Conservation (phyloP, 92 coral and sea anemone species). For the Diadumene lineata region DNA sequence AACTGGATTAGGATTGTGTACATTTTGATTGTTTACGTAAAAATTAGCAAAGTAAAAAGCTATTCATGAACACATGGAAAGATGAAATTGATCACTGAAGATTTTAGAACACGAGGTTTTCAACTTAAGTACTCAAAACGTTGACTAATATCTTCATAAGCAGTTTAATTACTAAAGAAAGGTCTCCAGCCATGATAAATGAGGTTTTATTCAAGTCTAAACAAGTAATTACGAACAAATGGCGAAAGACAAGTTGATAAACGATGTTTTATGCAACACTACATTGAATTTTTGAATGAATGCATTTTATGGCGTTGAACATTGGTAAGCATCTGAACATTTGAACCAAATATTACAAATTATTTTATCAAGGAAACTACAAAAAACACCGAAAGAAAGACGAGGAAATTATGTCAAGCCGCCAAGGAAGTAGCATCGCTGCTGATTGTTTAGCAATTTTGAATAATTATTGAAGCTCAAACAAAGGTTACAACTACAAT, state of each 20-base stretch:
- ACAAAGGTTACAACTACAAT: too few species aligned
- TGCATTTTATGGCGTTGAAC: neutral
- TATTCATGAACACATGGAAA: neutral
- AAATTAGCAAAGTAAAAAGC: neutral
- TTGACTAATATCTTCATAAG: neutral
- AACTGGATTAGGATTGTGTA: neutral
- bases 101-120: neutral
- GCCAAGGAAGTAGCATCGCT: neutral
- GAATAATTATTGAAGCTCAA: too few species aligned
- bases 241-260: neutral
- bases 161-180: neutral
- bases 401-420: neutral
- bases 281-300: neutral
- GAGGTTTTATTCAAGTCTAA: neutral
- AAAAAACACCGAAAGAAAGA: neutral
- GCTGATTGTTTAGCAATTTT: neutral
- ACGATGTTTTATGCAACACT: neutral
- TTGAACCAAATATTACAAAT: neutral
- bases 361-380: neutral
- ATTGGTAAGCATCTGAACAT: neutral
- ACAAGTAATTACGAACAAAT: neutral
- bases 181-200: conserved; percentile 3
- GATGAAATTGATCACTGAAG: neutral
- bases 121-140: neutral
- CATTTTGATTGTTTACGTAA: neutral